Evolutionary conservation across 2,888 invertebrate genomes (phyloP).

Genomic region (Thumatha senex): DNA sequence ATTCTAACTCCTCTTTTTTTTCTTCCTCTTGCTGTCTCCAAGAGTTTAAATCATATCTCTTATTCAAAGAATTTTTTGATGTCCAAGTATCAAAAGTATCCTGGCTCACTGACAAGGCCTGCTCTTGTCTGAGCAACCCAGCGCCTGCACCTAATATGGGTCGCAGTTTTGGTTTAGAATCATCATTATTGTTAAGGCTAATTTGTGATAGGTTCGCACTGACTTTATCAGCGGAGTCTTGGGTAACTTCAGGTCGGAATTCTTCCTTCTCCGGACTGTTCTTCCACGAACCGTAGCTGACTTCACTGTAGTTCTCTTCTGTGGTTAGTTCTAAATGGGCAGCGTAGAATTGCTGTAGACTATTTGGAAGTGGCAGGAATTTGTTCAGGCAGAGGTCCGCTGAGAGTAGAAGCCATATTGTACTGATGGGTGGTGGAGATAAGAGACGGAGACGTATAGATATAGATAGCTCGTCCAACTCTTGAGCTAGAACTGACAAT

Average conservation of each 20-base stretch:
- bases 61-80: constrained; percentile 55
- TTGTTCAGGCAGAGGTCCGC: constrained; percentile 75
- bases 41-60: constrained; percentile 72
- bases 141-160: constrained; percentile 76
- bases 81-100: constrained; percentile 70
- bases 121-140: constrained; percentile 61
- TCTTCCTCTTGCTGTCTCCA: constrained; percentile 71
- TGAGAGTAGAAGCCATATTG: constrained; percentile 71
- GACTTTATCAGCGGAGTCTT: constrained; percentile 53
- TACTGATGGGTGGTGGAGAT: constrained; percentile 64
- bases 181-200: constrained; percentile 62
- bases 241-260: constrained; percentile 18
- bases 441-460: constrained; percentile 66
- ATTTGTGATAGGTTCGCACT: constrained; percentile 63
- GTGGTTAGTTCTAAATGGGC: constrained; percentile 66
- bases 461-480: constrained; percentile 70
- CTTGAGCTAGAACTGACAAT: constrained; percentile 61
- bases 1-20: constrained; percentile 58
- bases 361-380: constrained; percentile 72
- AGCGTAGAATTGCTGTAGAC: constrained; percentile 74
- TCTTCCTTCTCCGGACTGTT: constrained; percentile 58
- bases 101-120: constrained; percentile 47
- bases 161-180: constrained; percentile 67
- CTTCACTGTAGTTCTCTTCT: constrained; percentile 69
- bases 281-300: constrained; percentile 75